phyloP scores from a whole-genome alignment of 2,888 invertebrate genomes.

The Scrobipalpa costella region DNA sequence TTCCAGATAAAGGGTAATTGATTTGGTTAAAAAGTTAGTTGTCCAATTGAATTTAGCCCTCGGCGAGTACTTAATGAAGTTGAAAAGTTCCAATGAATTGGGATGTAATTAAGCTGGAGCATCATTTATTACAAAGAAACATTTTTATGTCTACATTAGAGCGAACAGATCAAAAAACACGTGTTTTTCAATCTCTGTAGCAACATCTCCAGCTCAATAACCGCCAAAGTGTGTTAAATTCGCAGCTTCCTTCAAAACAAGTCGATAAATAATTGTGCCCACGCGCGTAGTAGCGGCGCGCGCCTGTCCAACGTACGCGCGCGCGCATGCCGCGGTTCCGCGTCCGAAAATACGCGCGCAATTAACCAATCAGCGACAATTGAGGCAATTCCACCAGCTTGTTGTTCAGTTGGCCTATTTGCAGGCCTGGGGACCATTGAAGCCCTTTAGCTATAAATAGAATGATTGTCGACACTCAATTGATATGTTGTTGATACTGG shows the following conservation, averaged over 20 bases:
- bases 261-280: slow-evolving; percentile 30
- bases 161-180: not conserved
- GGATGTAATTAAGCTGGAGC: too few relatives aligned
- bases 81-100: too few relatives aligned
- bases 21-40: not conserved
- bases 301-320: slow-evolving; percentile 1
- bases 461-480: too few relatives aligned
- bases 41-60: too few relatives aligned
- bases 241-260: slow-evolving; percentile 30
- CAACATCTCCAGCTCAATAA: not conserved
- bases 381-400: slow-evolving; percentile 30
- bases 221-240: slow-evolving; percentile 2
- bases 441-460: not conserved
- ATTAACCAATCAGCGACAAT: slow-evolving; percentile 16
- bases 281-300: too few relatives aligned
- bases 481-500: not conserved
- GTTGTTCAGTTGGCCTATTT: not conserved
- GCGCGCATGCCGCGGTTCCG: slow-evolving; percentile 19
- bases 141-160: too few relatives aligned
- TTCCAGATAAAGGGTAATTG: not conserved
- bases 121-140: too few relatives aligned
- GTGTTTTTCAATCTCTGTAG: too few relatives aligned
- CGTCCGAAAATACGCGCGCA: slow-evolving; percentile 22
- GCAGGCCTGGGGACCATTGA: not conserved
- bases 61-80: too few relatives aligned